Evolutionary conservation across 2,797 vertebrate genomes (phyloP), one percentile per base, ranked within the genome.

Genomic region (Microctenopoma steveboyesi): DNA sequence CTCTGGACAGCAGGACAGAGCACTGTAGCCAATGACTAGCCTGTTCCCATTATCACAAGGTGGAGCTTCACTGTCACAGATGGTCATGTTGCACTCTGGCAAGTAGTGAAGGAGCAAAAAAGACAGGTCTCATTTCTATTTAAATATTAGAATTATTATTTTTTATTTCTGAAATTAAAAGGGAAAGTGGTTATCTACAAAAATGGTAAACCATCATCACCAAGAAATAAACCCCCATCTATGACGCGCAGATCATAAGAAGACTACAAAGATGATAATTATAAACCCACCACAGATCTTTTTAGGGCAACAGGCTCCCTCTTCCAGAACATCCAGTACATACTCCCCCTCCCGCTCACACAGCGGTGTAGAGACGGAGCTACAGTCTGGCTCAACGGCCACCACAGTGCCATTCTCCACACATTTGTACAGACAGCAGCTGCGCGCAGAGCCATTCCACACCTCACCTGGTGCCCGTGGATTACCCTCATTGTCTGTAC

Each of bases 271-370:
- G 40, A 55, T 40, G 8, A 11, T 27, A 12, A 22, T 28, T 65
- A 22, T 22, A 22, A 65, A 91, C 95, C 9, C 92, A 98, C 98
- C 96, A 64, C 98, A 99, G 59, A 98, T 93, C 91, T 97, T 94
- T 83, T 94, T 97, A 49, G 95, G 93, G 77, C 98, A 99, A 86
- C 98, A 99, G 71, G 90, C 95, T 76, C 92, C 89, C 78, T 96
- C 94, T 85, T 98, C 95, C n/a, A 93, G 72, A 5, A 97, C 89
- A 49, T 90, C 89, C 51, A 98, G 75, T 0, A 96, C 90, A 55
- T 96, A 93, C 90, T 99, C 97, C n/a, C 96, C 97, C 82, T 97
- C 95, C 65, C 95, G 90, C 81, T 95, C 94, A 91, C 98, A 99
- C 15, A 93, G 64, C 0, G 93, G 96, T 0, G 86, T 46, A 1